These are phyloP conservation scores for Leptinotarsa lineolata DNA, from an alignment of 1,140 invertebrate genomes.

Conservation along the genomic window DNA sequence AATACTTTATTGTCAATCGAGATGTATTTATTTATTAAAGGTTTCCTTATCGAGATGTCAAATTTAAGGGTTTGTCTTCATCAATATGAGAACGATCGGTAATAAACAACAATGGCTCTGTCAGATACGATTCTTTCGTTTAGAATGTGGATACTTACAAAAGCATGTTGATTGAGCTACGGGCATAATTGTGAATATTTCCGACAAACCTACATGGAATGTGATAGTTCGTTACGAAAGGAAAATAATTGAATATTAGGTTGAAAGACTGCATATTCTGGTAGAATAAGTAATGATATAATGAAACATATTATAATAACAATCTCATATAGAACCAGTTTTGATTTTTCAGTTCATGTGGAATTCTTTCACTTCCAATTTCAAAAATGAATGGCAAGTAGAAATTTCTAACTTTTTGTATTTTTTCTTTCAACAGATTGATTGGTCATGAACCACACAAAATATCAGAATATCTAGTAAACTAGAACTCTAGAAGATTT, in stretches of 20 bases:
- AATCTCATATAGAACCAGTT: too few species aligned
- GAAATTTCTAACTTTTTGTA: too few species aligned
- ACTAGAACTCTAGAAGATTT: too few species aligned
- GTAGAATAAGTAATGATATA: too few species aligned
- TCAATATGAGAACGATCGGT: slow-evolving; percentile 20
- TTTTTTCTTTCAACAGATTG: too few species aligned
- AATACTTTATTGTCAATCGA: slow-evolving; percentile 38
- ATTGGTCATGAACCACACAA: too few species aligned
- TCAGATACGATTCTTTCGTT: neutral
- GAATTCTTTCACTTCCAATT: too few species aligned
- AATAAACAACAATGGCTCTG: slow-evolving; percentile 20
- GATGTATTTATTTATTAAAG: slow-evolving; percentile 30
- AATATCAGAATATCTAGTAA: too few species aligned
- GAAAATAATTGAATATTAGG: neutral
- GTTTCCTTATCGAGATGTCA: slow-evolving; percentile 33
- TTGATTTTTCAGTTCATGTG: too few species aligned
- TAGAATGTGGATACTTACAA: neutral
- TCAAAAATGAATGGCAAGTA: too few species aligned
- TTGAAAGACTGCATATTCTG: too few species aligned
- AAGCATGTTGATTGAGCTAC: neutral
- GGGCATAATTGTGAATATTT: neutral
- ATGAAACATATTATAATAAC: too few species aligned
- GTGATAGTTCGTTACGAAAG: neutral
- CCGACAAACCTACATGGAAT: neutral
- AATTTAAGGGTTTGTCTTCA: slow-evolving; percentile 34